phyloP scores from a whole-genome alignment of 1,140 invertebrate species.

The Acyrthosiphon pisum region DNA sequence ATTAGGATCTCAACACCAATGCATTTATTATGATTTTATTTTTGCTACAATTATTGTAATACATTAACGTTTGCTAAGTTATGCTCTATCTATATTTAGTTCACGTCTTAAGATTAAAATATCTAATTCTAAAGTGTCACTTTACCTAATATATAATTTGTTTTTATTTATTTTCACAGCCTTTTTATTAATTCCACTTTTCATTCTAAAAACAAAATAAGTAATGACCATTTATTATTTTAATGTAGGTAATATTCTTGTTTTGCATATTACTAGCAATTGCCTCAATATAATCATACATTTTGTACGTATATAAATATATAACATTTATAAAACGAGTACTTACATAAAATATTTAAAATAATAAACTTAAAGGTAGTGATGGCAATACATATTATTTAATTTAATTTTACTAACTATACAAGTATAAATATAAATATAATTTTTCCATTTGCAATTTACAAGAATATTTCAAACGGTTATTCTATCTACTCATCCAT shows the following conservation, averaged over 20 bases:
- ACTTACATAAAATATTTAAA: neutral
- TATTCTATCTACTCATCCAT: constrained; percentile 14
- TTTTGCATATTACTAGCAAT: neutral
- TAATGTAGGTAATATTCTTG: neutral
- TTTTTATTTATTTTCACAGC: neutral
- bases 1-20: neutral
- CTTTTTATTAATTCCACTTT: neutral
- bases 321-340: neutral
- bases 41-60: neutral
- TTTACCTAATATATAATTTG: neutral
- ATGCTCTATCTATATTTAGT: neutral
- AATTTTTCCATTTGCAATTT: neutral
- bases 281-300: neutral
- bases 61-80: neutral
- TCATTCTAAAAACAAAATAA: neutral
- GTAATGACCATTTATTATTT: neutral
- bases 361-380: neutral
- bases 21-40: neutral
- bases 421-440: neutral
- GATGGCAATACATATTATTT: neutral
- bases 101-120: neutral
- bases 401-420: neutral
- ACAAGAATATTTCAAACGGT: neutral
- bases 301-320: neutral
- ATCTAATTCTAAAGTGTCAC: neutral